These are phyloP conservation scores for Anorthoa munda DNA, from an alignment of 2,888 invertebrate genomes.

Conservation along the genomic window DNA sequence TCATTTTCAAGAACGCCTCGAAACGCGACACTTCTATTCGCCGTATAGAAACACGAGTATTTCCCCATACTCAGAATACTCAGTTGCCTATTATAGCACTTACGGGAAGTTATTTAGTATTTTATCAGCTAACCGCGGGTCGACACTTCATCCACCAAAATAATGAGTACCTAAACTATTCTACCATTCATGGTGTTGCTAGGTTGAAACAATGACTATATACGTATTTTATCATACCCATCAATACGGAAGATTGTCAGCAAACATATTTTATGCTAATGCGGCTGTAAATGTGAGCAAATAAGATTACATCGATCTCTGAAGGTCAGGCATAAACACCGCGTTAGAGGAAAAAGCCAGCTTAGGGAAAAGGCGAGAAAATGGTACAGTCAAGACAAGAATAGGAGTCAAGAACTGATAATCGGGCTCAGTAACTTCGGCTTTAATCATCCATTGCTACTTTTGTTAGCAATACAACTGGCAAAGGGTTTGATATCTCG, in stretches of 20 bases:
- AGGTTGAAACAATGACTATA: slow-evolving; percentile 27
- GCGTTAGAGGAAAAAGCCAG: slow-evolving; percentile 5
- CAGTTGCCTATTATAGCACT: background rate
- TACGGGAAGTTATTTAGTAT: slow-evolving; percentile 24
- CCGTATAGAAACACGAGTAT: background rate
- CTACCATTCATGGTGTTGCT: slow-evolving; percentile 16
- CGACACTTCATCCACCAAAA: slow-evolving; percentile 16
- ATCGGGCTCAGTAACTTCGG: background rate
- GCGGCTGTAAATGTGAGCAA: slow-evolving; percentile 14
- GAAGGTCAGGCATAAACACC: slow-evolving; percentile 36
- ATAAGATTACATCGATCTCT: slow-evolving; percentile 45
- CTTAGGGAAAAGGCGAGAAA: background rate
- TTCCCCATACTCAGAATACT: slow-evolving; percentile 15
- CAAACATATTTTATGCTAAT: slow-evolving; percentile 48
- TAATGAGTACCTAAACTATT: slow-evolving; percentile 25
- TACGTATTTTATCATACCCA: slow-evolving; percentile 24
- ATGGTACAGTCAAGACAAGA: background rate
- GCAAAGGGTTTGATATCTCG: background rate
- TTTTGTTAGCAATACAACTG: background rate
- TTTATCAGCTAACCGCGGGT: slow-evolving; percentile 23
- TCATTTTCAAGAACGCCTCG: slow-evolving; percentile 1
- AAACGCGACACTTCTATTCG: background rate
- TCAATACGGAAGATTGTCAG: slow-evolving; percentile 24
- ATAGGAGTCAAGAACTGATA: background rate
- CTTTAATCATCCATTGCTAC: background rate